A percentile compares a stretch with the other conserved stretches of the same genome.
Conservation (phyloP, 2,113 vertebrate species). For the Mobula birostris region DNA sequence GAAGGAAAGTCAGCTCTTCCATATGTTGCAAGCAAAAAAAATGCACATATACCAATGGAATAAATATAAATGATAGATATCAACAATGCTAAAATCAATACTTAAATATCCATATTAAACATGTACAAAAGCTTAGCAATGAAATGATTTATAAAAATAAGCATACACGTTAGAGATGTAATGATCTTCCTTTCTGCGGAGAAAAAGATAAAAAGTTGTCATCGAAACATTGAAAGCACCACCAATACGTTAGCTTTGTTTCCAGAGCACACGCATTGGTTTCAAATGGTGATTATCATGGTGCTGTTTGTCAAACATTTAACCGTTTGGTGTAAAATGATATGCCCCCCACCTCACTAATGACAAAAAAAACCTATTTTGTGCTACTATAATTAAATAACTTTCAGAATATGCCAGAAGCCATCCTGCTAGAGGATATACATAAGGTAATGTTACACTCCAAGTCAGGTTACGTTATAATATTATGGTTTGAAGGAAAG, state of each 20-base stretch:
- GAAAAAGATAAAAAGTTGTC: constrained; percentile 3
- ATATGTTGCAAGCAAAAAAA: not conserved
- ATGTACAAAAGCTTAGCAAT: not conserved
- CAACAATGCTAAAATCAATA: not conserved
- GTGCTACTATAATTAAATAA: not conserved
- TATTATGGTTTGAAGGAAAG: not conserved
- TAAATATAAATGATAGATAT: not conserved
- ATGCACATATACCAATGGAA: not conserved
- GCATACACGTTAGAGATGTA: constrained; percentile 16
- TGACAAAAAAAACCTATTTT: not conserved
- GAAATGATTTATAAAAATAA: not conserved
- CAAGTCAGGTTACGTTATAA: not conserved
- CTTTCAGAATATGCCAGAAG: not conserved
- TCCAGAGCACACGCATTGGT: not conserved
- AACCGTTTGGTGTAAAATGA: not conserved
- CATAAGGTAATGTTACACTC: not conserved
- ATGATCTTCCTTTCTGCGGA: constrained; percentile 30
- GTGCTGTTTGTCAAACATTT: not conserved
- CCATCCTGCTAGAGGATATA: not conserved
- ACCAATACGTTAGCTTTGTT: not conserved
- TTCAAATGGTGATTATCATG: not conserved
- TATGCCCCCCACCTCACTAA: not conserved
- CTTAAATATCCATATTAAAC: not conserved
- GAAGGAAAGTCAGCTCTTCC: not conserved
- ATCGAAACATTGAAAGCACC: not conserved